Evolutionary conservation across 2,113 vertebrate species (phyloP).

Genomic region (Oryzias curvinotus): DNA sequence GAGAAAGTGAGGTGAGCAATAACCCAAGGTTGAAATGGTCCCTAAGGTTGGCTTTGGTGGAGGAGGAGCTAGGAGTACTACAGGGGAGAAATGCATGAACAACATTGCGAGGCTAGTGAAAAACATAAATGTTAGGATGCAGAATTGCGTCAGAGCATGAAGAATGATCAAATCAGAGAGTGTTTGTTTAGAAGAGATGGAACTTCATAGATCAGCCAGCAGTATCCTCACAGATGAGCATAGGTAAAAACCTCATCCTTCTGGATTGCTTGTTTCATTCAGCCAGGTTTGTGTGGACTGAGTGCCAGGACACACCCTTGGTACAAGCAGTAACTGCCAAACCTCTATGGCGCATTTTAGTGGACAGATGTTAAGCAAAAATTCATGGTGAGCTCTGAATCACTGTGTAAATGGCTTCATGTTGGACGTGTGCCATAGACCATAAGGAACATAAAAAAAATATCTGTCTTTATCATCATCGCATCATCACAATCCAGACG

Average conservation of each 20-base stretch:
- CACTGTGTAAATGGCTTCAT: slow-evolving; percentile 14
- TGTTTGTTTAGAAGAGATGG: slow-evolving; percentile 11
- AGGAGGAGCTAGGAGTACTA: no score
- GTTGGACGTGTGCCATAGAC: slow-evolving; percentile 33
- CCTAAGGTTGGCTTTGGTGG: no score
- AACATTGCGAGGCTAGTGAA: no score
- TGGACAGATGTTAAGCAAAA: neutral
- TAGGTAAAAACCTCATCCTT: no score
- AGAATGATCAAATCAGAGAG: slow-evolving; percentile 7
- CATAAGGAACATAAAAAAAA: slow-evolving; percentile 17
- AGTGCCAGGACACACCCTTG: neutral
- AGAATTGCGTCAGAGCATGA: neutral
- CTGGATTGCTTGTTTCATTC: neutral
- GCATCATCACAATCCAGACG: no score
- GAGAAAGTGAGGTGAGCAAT: no score
- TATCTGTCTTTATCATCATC: slow-evolving; percentile 15
- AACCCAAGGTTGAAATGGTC: no score
- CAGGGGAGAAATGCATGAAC: no score
- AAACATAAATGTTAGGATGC: neutral
- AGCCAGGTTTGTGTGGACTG: neutral
- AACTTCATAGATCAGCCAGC: slow-evolving; percentile 25
- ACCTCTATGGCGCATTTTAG: slow-evolving; percentile 10
- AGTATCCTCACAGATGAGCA: no score
- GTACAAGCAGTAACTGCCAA: neutral
- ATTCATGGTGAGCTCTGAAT: slow-evolving; percentile 19